phyloP scores from a whole-genome alignment of 1,140 invertebrate genomes.

The Zaprionus tsacasi region DNA sequence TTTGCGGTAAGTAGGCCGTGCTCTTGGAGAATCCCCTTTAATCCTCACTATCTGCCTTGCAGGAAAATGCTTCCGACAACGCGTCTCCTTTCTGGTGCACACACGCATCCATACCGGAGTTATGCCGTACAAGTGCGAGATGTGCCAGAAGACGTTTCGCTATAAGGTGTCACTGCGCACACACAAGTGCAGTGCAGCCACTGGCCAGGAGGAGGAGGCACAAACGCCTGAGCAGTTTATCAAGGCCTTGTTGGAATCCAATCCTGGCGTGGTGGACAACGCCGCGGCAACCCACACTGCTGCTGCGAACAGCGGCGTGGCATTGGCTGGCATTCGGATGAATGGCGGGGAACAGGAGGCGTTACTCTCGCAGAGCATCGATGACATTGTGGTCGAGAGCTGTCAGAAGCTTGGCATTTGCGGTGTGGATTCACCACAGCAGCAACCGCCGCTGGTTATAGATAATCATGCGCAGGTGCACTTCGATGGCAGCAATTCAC shows the following conservation, averaged over 20 bases:
- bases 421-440: conserved; percentile 36
- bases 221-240: conserved; percentile 72
- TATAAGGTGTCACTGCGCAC: conserved; percentile 94
- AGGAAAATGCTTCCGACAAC: conserved; percentile 94
- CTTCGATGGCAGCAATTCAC: conserved; percentile 60
- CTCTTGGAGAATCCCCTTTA: too few species aligned
- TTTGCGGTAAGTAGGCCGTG: conserved; percentile 88
- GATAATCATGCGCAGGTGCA: conserved; percentile 38
- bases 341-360: conserved; percentile 60
- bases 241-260: conserved; percentile 69
- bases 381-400: conserved; percentile 84
- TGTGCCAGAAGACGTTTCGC: conserved; percentile 92
- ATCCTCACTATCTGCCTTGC: conserved; percentile 61
- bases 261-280: conserved; percentile 19
- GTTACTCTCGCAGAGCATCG: conserved; percentile 74
- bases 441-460: conserved; percentile 41
- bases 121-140: conserved; percentile 89
- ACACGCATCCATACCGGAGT: conserved; percentile 90
- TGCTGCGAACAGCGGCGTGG: conserved; percentile 23
- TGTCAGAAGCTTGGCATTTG: conserved; percentile 83
- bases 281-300: conserved; percentile 47
- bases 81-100: conserved; percentile 94
- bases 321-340: conserved; percentile 24
- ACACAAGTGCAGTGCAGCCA: conserved; percentile 88
- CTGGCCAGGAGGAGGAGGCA: conserved; percentile 41